Base-by-base conservation (phyloP, 35 echinoderm and acorn worm species). In the Heliocidaris tuberculata region DNA sequence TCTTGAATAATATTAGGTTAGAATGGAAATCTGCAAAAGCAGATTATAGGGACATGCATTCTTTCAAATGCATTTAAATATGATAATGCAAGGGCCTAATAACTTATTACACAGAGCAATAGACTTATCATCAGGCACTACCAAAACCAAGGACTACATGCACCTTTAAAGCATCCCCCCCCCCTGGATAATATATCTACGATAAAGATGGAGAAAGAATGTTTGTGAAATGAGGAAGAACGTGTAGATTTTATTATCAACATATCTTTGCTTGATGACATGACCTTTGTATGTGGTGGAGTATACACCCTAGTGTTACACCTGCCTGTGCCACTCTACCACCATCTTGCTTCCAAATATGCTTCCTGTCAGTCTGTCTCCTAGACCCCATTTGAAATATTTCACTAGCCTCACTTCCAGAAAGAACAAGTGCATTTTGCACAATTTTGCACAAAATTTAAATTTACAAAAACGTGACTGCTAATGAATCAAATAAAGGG, bases 301-400 rank as follows among this genome's bases (percentile, higher is more conserved):
- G 6, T 78, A 78, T 78, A 78, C 65, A 70, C 60, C 60, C 60
- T 70, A 13, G 12, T 70, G 60, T 70, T 70, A 70, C 60, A 78
- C 65, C 65, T 78, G 65, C 65, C 65, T 78, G 65, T 78, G 65
- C 21, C 65, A 78, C 65, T 78, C 65, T 0, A 78, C 65, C 65
- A 78, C 65, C 65, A 78, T 78, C 65, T 78, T 78, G 65, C 65
- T 78, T 78, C 21, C 65, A 78, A 78, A 78, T 78, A 78, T 78
- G 65, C 21, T 78, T n/a, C 65, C 4, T n/a, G 21, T 78, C 5
- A 78, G 65, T 78, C 65, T 78, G 27, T 7, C 65, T n/a, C 27
- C 65, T 78, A 78, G 65, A 78, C 21, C 65, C 65, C 27, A 3
- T 27, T 56, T 24, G 7, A n/a, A n/a, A 19, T 78, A 78, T 78